A percentile compares a stretch with the other conserved stretches of the same genome.
phyloP scores from a whole-genome alignment of 2,888 invertebrate genomes.

The Leucania comma region DNA sequence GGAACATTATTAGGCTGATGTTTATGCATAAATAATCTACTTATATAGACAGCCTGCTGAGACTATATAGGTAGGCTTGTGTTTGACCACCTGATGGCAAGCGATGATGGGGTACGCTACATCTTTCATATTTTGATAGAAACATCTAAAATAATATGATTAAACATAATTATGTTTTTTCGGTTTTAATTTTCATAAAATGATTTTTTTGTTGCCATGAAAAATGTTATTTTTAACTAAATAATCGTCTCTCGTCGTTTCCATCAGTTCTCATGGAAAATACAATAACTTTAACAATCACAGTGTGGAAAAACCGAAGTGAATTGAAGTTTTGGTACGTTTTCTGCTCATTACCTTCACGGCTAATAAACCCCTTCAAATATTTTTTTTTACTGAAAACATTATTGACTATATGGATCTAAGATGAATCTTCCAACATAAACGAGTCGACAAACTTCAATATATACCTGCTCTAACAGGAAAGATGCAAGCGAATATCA shows the following conservation, averaged over 20 bases:
- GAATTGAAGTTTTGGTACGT: conserved; percentile 29
- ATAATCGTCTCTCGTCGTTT: conserved; percentile 10
- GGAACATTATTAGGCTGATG: no score
- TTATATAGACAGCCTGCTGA: no score
- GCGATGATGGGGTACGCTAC: neutral
- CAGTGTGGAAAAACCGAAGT: conserved; percentile 32
- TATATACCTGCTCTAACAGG: conserved; percentile 23
- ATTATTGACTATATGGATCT: neutral
- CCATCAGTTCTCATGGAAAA: conserved; percentile 30
- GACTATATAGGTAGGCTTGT: no score
- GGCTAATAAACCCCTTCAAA: conserved; percentile 27
- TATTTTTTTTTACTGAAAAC: conserved; percentile 21
- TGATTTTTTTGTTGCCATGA: neutral
- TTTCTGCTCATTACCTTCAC: conserved; percentile 41
- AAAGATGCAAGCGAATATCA: conserved; percentile 25
- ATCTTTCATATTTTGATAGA: neutral
- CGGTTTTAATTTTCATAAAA: neutral
- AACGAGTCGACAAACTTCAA: no score
- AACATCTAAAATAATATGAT: neutral
- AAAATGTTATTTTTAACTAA: conserved; percentile 4
- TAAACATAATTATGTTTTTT: conserved; percentile 1
- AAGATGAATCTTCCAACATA: conserved; percentile 2
- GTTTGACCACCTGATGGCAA: no score
- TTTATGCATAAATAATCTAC: no score
- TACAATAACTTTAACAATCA: conserved; percentile 5